Evolutionary conservation across 1,140 invertebrate genomes (phyloP).

Genomic region (Psix sp.): DNA sequence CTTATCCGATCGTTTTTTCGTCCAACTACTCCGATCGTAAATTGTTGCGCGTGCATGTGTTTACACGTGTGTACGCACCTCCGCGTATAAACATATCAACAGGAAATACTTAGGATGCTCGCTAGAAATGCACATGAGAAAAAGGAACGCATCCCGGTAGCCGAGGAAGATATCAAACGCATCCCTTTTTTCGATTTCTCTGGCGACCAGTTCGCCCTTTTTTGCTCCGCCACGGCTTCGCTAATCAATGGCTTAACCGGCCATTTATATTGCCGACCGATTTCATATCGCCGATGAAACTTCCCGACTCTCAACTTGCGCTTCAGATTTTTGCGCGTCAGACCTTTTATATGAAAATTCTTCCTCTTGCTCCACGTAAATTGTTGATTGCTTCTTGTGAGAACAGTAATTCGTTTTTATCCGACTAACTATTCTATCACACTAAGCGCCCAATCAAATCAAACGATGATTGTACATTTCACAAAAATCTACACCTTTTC

Average conservation of each 20-base stretch:
- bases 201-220: slow-evolving; percentile 28
- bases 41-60: slow-evolving; percentile 37
- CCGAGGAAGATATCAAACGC: slow-evolving; percentile 53
- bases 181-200: slow-evolving; percentile 30
- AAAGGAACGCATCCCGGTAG: slow-evolving; percentile 44
- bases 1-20: slow-evolving; percentile 1
- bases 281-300: slow-evolving; percentile 45
- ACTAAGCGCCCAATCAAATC: no score
- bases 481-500: no score
- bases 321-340: slow-evolving; percentile 3
- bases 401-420: not conserved
- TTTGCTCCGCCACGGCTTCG: slow-evolving; percentile 4
- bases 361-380: not conserved
- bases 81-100: slow-evolving; percentile 55
- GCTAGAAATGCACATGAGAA: slow-evolving; percentile 24
- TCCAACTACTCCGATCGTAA: slow-evolving; percentile 31
- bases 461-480: no score
- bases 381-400: slow-evolving; percentile 9
- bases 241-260: slow-evolving; percentile 39
- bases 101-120: slow-evolving; percentile 54
- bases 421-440: no score
- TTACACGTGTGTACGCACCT: slow-evolving; percentile 36
- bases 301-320: slow-evolving; percentile 39
- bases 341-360: slow-evolving; percentile 25
- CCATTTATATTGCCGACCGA: slow-evolving; percentile 41